Percentiles rank a stretch among this genome's conserved stretches.
Conservation (phyloP, 2,888 invertebrate species). For the Nephrocerus scutellatus region DNA sequence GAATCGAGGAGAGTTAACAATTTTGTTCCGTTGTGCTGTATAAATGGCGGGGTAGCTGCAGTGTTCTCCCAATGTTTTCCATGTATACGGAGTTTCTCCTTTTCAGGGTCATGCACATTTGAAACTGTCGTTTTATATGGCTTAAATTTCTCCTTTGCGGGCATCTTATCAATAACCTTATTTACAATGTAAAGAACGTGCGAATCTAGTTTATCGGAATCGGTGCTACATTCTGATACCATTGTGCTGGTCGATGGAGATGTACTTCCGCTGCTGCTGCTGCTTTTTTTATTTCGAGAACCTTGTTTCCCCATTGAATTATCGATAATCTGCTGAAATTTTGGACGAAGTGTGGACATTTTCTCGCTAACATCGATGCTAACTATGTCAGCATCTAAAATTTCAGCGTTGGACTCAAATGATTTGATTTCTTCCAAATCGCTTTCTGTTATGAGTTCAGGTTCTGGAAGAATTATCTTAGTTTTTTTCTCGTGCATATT, state of each 20-base stretch:
- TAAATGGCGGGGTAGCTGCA: constrained; percentile 44
- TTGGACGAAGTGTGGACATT: constrained; percentile 19
- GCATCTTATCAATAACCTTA: constrained; percentile 25
- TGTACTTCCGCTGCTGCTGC: constrained; percentile 6
- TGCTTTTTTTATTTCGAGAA: too few relatives aligned
- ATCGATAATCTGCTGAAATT: constrained; percentile 7
- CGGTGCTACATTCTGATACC: too few relatives aligned
- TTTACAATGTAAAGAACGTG: constrained; percentile 40
- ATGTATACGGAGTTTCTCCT: constrained; percentile 38
- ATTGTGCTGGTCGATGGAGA: too few relatives aligned
- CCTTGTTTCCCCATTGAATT: too few relatives aligned
- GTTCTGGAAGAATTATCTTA: constrained; percentile 30
- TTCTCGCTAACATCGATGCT: constrained; percentile 29
- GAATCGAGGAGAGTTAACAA: constrained; percentile 40
- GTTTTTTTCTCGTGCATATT: constrained; percentile 37
- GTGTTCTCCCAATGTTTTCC: constrained; percentile 44
- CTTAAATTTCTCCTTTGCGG: constrained; percentile 40
- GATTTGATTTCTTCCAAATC: constrained; percentile 42
- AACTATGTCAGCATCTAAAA: constrained; percentile 26
- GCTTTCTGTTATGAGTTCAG: constrained; percentile 34
- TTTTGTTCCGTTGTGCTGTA: constrained; percentile 35
- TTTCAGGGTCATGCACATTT: constrained; percentile 43
- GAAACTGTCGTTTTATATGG: constrained; percentile 43
- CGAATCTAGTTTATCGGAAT: constrained; percentile 28
- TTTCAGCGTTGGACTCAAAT: constrained; percentile 23